Conservation (phyloP, 2,888 invertebrate genomes). For the Invenusta paracnida region DNA sequence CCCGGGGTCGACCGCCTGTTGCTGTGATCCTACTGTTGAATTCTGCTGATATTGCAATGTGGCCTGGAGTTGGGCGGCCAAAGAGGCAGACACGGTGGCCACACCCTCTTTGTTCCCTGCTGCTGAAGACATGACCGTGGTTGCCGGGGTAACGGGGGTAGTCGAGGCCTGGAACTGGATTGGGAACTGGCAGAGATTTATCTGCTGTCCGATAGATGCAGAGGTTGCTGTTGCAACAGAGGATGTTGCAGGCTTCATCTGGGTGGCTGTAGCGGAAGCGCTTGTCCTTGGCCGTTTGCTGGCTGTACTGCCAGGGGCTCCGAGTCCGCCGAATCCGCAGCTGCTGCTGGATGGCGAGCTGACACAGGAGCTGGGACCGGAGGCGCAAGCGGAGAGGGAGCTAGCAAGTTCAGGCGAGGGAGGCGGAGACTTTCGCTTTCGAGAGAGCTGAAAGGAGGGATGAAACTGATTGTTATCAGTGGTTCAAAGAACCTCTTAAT, state of each 20-base stretch:
- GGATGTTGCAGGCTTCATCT: not conserved
- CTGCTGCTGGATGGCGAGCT: constrained; percentile 8
- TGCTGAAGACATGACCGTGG: not conserved
- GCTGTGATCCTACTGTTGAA: not conserved
- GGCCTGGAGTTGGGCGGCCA: not conserved
- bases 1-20: not conserved
- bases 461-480: too few relatives aligned
- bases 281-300: not conserved
- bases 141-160: not conserved
- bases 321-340: not conserved
- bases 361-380: constrained; percentile 5
- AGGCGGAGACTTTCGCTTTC: not conserved
- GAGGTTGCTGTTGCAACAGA: not conserved
- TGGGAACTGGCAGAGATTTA: not conserved
- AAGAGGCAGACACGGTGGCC: not conserved
- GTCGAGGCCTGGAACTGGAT: not conserved
- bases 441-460: not conserved
- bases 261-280: not conserved
- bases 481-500: too few relatives aligned
- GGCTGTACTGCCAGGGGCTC: not conserved
- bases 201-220: not conserved
- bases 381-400: not conserved
- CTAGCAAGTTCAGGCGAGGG: not conserved
- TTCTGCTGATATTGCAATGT: not conserved
- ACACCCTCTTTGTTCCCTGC: not conserved